A percentile compares a stretch with the other conserved stretches of the same genome.
phyloP scores from a whole-genome alignment of 2,888 invertebrate genomes.

The Pollenia amentaria region DNA sequence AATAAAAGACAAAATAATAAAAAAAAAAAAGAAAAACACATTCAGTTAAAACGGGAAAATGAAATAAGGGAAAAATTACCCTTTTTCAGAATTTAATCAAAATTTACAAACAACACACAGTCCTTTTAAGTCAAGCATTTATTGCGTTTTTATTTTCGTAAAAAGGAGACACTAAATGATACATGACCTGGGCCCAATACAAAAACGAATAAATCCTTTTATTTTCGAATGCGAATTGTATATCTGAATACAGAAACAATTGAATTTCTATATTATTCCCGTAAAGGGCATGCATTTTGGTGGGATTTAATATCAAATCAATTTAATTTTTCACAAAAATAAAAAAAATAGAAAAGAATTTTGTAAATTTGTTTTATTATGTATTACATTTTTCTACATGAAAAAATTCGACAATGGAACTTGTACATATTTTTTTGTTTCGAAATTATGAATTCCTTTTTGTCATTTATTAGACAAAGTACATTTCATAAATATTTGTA shows the following conservation, averaged over 20 bases:
- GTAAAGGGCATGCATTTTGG: slow-evolving; percentile 35
- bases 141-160: slow-evolving; percentile 51
- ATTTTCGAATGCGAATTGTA: background rate
- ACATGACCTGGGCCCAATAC: slow-evolving; percentile 52
- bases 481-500: background rate
- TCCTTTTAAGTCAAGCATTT: slow-evolving; percentile 1
- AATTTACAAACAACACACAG: background rate
- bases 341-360: slow-evolving; percentile 15
- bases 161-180: slow-evolving; percentile 61
- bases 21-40: slow-evolving; percentile 37
- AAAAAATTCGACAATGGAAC: slow-evolving; percentile 34
- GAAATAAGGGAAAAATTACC: slow-evolving; percentile 29
- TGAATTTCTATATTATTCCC: slow-evolving; percentile 9
- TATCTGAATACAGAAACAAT: slow-evolving; percentile 21
- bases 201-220: background rate
- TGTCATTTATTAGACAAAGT: background rate
- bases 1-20: slow-evolving; percentile 34
- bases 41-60: slow-evolving; percentile 22
- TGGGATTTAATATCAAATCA: slow-evolving; percentile 50
- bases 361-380: slow-evolving; percentile 19
- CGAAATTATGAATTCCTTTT: slow-evolving; percentile 31
- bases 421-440: slow-evolving; percentile 12
- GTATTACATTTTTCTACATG: slow-evolving; percentile 4
- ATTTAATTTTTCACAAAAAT: background rate
- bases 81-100: slow-evolving; percentile 7